Evolutionary conservation across 2,113 vertebrate species (phyloP).

Genomic region (Hylia prasina): DNA sequence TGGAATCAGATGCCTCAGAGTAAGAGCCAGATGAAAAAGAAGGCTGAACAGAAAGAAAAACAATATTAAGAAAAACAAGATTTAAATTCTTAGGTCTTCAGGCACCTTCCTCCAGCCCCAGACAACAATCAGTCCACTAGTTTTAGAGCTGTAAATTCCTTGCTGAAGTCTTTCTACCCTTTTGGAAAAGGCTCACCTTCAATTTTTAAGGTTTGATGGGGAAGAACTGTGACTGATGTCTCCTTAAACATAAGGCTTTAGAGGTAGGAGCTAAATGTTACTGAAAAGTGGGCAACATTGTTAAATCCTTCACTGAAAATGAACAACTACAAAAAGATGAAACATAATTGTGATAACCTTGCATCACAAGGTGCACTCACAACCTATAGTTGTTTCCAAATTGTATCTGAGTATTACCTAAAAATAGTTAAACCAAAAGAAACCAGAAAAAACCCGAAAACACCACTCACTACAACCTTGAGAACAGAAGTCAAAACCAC

Average conservation of each 20-base stretch:
- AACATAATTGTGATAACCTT: background rate
- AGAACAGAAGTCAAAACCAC: background rate
- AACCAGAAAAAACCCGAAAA: too few relatives aligned
- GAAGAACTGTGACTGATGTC: background rate
- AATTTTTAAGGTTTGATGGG: background rate
- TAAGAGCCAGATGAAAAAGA: background rate
- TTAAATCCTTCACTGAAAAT: background rate
- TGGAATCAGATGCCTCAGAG: background rate
- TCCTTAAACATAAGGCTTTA: background rate
- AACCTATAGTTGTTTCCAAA: background rate
- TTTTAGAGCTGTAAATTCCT: background rate
- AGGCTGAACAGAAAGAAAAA: background rate
- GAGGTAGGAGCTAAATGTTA: background rate
- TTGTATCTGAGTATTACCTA: background rate
- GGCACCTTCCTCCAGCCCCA: background rate
- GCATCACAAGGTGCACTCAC: background rate
- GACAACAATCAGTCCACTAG: background rate
- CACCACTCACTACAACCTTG: background rate
- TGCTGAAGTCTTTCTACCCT: background rate
- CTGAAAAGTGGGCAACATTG: background rate
- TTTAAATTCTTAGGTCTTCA: background rate
- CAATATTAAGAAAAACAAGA: background rate
- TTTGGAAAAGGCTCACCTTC: background rate
- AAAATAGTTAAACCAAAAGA: background rate
- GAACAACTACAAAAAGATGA: background rate